phyloP scores from a whole-genome alignment of 2,113 vertebrate species.

The Callithrix jacchus region DNA sequence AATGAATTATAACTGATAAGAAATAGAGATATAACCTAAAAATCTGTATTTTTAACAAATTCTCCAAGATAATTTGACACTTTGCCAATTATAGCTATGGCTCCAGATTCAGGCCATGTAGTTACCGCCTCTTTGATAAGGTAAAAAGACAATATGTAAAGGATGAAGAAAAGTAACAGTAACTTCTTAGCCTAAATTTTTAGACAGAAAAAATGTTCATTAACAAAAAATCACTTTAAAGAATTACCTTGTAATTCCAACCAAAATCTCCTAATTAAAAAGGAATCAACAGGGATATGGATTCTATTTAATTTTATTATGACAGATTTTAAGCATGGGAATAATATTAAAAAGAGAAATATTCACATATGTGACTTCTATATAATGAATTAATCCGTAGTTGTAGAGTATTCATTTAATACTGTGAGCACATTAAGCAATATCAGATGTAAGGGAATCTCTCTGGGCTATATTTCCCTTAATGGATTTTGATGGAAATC shows the following conservation, averaged over 20 bases:
- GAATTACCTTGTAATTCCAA: constrained; percentile 4
- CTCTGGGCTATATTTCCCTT: constrained; percentile 20
- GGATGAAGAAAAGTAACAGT: not conserved
- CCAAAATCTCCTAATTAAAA: constrained; percentile 42
- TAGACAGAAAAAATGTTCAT: not conserved
- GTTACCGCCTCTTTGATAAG: not conserved
- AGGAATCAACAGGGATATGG: not conserved
- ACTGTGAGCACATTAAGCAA: constrained; percentile 43
- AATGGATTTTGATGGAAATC: constrained; percentile 68
- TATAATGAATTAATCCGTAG: not conserved
- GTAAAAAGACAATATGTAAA: not conserved
- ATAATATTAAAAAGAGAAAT: not conserved
- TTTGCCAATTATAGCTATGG: not conserved
- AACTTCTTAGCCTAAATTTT: constrained; percentile 2
- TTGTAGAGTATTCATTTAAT: not conserved
- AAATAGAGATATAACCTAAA: not conserved
- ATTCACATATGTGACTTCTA: not conserved
- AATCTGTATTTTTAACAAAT: not conserved
- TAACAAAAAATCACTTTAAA: constrained; percentile 6
- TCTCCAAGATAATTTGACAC: not conserved
- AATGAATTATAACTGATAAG: not conserved
- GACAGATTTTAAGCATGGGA: not conserved
- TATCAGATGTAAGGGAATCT: constrained; percentile 67
- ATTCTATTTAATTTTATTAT: not conserved
- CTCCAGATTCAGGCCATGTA: not conserved